These are phyloP conservation scores for Apodemus sylvaticus DNA, from an alignment of 2,113 vertebrate species.

Conservation along the genomic window DNA sequence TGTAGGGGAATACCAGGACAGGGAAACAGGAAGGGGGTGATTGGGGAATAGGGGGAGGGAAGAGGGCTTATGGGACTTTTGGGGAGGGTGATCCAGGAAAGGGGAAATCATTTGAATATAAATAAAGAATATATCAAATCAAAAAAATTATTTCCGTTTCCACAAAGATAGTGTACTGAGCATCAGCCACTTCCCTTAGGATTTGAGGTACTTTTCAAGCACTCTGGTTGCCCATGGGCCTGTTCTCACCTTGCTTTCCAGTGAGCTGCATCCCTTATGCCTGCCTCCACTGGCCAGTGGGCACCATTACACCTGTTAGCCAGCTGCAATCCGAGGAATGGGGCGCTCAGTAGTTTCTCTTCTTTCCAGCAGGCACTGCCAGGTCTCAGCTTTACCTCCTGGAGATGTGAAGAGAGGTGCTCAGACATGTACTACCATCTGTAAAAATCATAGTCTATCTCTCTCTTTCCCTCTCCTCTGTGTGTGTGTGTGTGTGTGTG, in stretches of 20 bases:
- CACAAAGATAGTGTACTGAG: background rate
- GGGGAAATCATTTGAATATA: too few relatives aligned
- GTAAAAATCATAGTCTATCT: background rate
- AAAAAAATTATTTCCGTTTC: background rate
- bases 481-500: background rate
- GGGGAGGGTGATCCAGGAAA: too few relatives aligned
- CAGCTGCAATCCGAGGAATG: background rate
- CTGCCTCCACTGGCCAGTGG: fast-evolving
- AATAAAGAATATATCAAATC: too few relatives aligned
- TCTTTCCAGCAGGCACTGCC: background rate
- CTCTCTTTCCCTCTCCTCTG: background rate
- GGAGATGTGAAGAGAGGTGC: background rate
- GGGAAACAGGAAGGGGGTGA: too few relatives aligned
- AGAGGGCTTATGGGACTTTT: too few relatives aligned
- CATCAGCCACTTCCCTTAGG: background rate
- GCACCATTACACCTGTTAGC: background rate
- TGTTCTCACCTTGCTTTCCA: background rate
- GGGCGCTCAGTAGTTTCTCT: background rate
- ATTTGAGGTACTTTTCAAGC: background rate
- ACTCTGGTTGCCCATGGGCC: background rate
- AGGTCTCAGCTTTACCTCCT: background rate
- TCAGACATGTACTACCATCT: background rate
- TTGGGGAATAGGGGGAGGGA: too few relatives aligned
- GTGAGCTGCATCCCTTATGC: background rate
- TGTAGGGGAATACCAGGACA: too few relatives aligned